phyloP scores from a whole-genome alignment of 2,888 invertebrate species.

The Dioctria rufipes region DNA sequence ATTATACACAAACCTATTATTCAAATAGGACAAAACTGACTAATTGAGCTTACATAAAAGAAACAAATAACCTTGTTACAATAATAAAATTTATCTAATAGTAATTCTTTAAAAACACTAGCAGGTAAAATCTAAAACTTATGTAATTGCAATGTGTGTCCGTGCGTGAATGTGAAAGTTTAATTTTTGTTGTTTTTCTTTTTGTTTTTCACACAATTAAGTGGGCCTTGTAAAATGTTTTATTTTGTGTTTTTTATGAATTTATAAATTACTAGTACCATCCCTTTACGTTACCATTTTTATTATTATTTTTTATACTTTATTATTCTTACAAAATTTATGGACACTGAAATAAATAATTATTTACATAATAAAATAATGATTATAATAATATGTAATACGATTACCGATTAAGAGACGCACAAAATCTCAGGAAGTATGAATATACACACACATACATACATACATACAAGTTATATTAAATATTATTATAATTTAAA shows the following conservation, averaged over 20 bases:
- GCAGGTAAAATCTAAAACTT: constrained; percentile 6
- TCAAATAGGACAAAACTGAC: constrained; percentile 32
- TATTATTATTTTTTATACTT: not conserved
- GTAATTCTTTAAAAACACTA: constrained; percentile 33
- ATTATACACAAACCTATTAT: not conserved
- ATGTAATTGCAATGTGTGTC: constrained; percentile 10
- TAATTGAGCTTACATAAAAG: constrained; percentile 44
- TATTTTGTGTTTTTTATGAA: too few species aligned
- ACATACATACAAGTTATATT: not conserved
- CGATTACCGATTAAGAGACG: not conserved
- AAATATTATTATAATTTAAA: not conserved
- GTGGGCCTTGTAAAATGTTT: not conserved
- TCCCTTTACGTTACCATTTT: not conserved
- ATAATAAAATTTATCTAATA: constrained; percentile 1
- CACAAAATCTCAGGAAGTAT: constrained; percentile 49
- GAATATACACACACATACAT: not conserved
- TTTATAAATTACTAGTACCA: too few species aligned
- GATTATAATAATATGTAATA: constrained; percentile 39
- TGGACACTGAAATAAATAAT: constrained; percentile 7
- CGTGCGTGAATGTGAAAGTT: constrained; percentile 22
- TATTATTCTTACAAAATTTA: not conserved
- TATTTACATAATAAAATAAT: constrained; percentile 14
- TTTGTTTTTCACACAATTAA: not conserved
- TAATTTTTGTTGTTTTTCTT: not conserved
- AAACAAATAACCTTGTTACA: constrained; percentile 16